These are phyloP conservation scores for Etheostoma nigrum DNA, from an alignment of 2,797 vertebrate species.

Conservation along the genomic window DNA sequence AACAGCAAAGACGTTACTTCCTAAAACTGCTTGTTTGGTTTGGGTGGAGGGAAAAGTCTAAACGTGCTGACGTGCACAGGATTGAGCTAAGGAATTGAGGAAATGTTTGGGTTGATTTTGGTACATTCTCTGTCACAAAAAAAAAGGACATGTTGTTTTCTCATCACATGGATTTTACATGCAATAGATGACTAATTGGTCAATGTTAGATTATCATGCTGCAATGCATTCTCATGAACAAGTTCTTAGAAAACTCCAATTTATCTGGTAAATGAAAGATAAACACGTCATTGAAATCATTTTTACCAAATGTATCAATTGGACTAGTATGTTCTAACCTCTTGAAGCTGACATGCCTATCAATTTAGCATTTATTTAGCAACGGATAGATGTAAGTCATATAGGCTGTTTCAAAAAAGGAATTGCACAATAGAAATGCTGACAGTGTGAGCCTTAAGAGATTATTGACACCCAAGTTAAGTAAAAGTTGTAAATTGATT, in stretches of 20 bases:
- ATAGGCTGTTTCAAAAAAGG: not conserved
- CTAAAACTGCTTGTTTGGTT: slow-evolving; percentile 24
- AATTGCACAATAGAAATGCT: not conserved
- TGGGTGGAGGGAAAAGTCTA: slow-evolving; percentile 14
- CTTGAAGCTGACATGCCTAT: not conserved
- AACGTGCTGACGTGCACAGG: slow-evolving; percentile 46
- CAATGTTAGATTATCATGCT: not conserved
- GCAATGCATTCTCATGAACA: no score
- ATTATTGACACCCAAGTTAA: not conserved
- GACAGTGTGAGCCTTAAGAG: not conserved
- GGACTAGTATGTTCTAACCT: not conserved
- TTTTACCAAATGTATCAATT: not conserved
- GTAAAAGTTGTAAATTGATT: not conserved
- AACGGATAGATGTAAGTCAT: not conserved
- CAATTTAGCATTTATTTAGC: not conserved
- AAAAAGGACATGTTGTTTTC: not conserved
- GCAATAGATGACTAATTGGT: not conserved
- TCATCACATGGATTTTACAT: not conserved
- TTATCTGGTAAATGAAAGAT: not conserved
- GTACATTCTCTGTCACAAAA: not conserved
- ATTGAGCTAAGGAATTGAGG: slow-evolving; percentile 42
- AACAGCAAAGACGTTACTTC: slow-evolving; percentile 27
- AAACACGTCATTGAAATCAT: not conserved
- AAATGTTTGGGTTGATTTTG: slow-evolving; percentile 13
- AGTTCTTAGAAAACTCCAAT: not conserved